Percentiles rank a stretch among this genome's conserved stretches.
These are phyloP conservation scores for Papilio helenus DNA, from an alignment of 1,140 invertebrate genomes.

Conservation along the genomic window DNA sequence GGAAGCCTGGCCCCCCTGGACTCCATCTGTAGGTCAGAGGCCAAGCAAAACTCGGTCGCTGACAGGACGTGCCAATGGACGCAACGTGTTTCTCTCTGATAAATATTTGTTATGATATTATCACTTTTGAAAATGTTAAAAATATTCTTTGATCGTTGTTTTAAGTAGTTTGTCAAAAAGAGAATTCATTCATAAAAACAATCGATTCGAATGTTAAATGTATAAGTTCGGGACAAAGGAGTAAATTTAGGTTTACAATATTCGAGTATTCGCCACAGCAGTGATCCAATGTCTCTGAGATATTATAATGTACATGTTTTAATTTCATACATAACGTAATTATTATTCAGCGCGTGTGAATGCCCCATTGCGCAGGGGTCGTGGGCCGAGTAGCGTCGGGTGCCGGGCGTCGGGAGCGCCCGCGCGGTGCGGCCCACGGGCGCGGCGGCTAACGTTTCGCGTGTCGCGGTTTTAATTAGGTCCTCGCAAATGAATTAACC, in stretches of 20 bases:
- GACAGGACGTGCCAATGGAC: neutral
- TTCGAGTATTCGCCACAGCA: too few relatives aligned
- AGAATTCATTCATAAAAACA: neutral
- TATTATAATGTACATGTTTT: neutral
- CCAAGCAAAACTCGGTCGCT: neutral
- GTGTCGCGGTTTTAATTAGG: neutral
- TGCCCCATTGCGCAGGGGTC: too few relatives aligned
- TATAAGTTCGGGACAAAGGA: neutral
- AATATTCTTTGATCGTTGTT: neutral
- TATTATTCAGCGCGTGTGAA: neutral
- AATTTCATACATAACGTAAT: neutral
- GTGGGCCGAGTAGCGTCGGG: neutral
- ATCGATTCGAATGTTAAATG: neutral
- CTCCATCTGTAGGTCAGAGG: neutral
- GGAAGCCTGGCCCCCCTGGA: neutral
- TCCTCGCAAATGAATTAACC: constrained; percentile 9
- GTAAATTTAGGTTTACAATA: neutral
- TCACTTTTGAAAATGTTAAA: neutral
- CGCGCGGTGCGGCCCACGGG: neutral
- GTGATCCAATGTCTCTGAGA: too few relatives aligned
- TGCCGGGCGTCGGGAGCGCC: neutral
- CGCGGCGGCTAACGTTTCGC: neutral
- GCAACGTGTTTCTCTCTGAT: neutral
- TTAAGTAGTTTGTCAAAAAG: neutral
- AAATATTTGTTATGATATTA: neutral